These are phyloP conservation scores for Herminia tarsipennalis DNA, from an alignment of 2,888 invertebrate genomes.

Conservation along the genomic window DNA sequence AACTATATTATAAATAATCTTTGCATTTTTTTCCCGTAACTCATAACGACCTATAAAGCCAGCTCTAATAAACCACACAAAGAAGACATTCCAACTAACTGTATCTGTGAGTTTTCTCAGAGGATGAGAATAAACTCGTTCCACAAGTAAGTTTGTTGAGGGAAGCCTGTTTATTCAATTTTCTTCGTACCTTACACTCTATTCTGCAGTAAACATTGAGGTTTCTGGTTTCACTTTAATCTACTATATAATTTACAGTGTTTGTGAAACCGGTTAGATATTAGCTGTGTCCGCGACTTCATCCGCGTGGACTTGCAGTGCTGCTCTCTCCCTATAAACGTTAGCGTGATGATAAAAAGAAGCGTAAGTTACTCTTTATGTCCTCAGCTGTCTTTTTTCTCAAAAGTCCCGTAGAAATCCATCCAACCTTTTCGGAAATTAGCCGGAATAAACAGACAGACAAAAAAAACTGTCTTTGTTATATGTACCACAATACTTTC, in stretches of 20 bases:
- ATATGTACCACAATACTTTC: no score
- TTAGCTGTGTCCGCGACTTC: background rate
- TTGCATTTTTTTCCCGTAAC: background rate
- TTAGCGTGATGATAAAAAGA: no score
- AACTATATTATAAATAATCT: background rate
- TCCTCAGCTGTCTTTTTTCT: no score
- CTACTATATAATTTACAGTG: conserved; percentile 4
- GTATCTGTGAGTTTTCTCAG: conserved; percentile 19
- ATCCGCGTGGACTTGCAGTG: no score
- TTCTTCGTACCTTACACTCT: conserved; percentile 19
- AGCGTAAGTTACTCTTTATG: no score
- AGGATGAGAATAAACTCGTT: conserved; percentile 30
- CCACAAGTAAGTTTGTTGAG: conserved; percentile 30
- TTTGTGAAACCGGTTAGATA: background rate
- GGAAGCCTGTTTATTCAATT: conserved; percentile 32
- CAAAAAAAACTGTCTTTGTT: no score
- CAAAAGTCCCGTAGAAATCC: no score
- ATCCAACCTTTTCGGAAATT: no score
- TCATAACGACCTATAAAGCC: conserved; percentile 6
- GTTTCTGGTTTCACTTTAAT: conserved; percentile 16
- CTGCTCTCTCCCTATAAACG: no score
- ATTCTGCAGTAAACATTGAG: conserved; percentile 8
- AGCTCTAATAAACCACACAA: conserved; percentile 22
- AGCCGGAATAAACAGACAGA: no score
- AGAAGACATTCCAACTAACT: conserved; percentile 24